phyloP scores from a whole-genome alignment of 2,797 vertebrate species.

The Stomatorhinus walkeri region DNA sequence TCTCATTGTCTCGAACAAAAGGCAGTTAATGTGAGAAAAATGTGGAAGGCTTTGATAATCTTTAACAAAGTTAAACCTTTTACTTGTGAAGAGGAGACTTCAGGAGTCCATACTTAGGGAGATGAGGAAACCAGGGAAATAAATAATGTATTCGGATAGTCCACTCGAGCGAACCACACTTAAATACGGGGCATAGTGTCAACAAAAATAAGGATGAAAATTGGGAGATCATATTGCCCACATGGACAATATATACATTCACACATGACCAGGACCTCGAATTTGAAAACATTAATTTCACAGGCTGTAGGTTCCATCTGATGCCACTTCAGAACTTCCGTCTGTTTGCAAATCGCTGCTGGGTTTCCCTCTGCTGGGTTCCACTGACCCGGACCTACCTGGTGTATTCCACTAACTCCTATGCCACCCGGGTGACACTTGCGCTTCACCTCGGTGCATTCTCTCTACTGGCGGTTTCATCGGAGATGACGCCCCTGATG shows the following conservation, averaged over 20 bases:
- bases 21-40: not conserved
- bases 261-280: not conserved
- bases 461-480: not conserved
- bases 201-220: not conserved
- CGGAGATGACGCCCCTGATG: not conserved
- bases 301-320: not conserved
- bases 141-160: not conserved
- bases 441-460: not conserved
- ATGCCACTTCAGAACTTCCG: not conserved
- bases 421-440: not conserved
- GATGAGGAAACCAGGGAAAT: not conserved
- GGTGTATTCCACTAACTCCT: not conserved
- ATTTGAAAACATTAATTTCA: not conserved
- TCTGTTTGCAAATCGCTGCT: not conserved
- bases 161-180: not conserved
- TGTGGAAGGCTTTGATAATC: slow-evolving; percentile 4
- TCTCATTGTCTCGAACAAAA: not conserved
- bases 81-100: not conserved
- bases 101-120: not conserved
- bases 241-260: not conserved
- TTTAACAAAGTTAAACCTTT: not conserved
- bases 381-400: not conserved
- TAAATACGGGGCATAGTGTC: not conserved
- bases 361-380: not conserved
- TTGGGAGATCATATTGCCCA: not conserved